Percentiles rank a stretch among this genome's conserved stretches.
phyloP scores from a whole-genome alignment of 1,140 invertebrate species.

The Plectus sambesii region DNA sequence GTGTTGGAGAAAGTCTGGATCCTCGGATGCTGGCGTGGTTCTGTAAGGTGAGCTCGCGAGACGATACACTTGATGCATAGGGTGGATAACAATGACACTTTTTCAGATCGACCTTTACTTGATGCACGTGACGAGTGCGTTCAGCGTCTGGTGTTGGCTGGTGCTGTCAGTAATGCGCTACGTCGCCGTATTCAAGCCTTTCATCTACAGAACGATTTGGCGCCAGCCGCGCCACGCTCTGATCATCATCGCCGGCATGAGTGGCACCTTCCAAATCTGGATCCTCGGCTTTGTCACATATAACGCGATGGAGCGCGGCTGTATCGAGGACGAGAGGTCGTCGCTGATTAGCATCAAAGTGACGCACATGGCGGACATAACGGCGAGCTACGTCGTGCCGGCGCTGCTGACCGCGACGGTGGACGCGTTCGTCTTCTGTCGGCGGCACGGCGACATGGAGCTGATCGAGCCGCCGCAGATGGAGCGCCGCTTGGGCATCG shows the following conservation, averaged over 20 bases:
- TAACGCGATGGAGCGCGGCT: constrained; percentile 22
- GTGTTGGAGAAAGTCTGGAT: background rate
- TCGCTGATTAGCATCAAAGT: no score
- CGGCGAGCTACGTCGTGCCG: no score
- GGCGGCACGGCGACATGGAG: no score
- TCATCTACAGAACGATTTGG: constrained; percentile 38
- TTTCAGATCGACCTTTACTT: constrained; percentile 35
- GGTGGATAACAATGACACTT: background rate
- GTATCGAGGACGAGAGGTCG: constrained; percentile 29
- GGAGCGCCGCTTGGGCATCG: no score
- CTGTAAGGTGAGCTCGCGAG: constrained; percentile 32
- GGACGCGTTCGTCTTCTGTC: no score
- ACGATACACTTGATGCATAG: background rate
- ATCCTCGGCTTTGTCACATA: constrained; percentile 31
- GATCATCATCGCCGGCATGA: constrained; percentile 20
- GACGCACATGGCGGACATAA: no score
- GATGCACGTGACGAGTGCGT: constrained; percentile 38
- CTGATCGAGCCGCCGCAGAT: no score
- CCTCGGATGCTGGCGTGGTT: constrained; percentile 18
- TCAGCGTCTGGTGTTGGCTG: constrained; percentile 43
- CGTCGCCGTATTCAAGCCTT: constrained; percentile 39
- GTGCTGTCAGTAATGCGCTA: constrained; percentile 37
- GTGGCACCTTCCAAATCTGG: constrained; percentile 27
- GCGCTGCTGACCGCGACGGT: no score
- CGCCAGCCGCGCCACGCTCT: constrained; percentile 37